Evolutionary conservation across 2,797 vertebrate species (phyloP), one percentile per base, ranked within the genome.

Genomic region (Ceryle rudis): DNA sequence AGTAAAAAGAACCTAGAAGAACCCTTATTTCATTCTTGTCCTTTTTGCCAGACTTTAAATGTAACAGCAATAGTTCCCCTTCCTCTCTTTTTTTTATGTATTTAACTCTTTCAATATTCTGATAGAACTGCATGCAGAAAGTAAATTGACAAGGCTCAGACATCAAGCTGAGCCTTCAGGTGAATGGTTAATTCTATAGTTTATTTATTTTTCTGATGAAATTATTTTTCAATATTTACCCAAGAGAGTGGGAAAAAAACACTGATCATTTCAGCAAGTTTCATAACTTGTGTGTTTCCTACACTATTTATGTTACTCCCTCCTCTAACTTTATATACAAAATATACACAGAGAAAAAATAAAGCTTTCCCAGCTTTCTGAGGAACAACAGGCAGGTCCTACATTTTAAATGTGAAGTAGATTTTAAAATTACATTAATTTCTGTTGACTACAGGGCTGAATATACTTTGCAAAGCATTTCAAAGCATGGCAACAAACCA

Each of bases 221-320:
- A 94, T 69, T 55, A 57, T 88, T 93, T 90, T 83, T 61, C 65
- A 72, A 9, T 66, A 42, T 33, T 92, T n/a, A 69, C 39, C 14
- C 35, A 58, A 61, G 39, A 91, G n/a, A 89, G 67, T 3, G 1
- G 3, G 5, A 3, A 5, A 51, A 82, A 91, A 84, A 3, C 13
- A 91, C 29, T 65, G 74, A 91, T 95, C 85, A 72, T 78, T 92
- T 86, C 47, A 79, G 26, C 54, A 91, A 74, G n/a, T 88, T 81
- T 95, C 57, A 39, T 92, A 73, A 51, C 12, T 23, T 80, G 23
- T 49, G 15, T 52, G 14, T 57, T 93, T 85, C 6, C 6, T 62
- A 73, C 25, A 29, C n/a, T 78, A 35, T 75, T 42, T 65, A 44
- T 62, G 22, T 75, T 81, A 51, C 37, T 92, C 28, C 11, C 11